Percentiles rank a stretch among this genome's conserved stretches.
phyloP scores from a whole-genome alignment of 2,797 vertebrate genomes.

The Lepilemur septentrionalis region DNA sequence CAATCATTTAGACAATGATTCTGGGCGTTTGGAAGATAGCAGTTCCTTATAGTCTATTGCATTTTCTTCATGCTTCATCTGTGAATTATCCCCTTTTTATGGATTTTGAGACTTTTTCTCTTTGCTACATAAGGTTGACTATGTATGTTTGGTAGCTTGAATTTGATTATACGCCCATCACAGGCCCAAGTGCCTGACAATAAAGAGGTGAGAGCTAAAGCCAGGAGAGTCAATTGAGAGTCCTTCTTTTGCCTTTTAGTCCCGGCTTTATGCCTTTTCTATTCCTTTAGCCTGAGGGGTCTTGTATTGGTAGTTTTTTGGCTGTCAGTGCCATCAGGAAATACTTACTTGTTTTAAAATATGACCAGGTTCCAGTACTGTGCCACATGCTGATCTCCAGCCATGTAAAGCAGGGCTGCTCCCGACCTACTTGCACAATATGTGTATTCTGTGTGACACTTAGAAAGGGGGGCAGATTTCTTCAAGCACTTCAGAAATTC shows the following conservation, averaged over 20 bases:
- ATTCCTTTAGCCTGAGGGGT: background rate
- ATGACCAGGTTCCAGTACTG: background rate
- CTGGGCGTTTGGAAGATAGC: background rate
- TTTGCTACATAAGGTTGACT: background rate
- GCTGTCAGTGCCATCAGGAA: background rate
- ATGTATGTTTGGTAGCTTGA: background rate
- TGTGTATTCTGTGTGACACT: background rate
- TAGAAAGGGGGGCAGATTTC: background rate
- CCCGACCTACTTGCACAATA: background rate
- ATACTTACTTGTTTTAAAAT: background rate
- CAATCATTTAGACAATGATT: background rate
- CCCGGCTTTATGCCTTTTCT: background rate
- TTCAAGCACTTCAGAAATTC: background rate
- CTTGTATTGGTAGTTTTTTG: background rate
- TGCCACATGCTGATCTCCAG: background rate
- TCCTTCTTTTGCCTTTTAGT: background rate
- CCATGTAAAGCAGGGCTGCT: background rate
- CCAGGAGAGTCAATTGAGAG: background rate
- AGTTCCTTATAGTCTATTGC: background rate
- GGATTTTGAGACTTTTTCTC: background rate
- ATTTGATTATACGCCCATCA: background rate
- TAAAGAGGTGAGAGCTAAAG: background rate
- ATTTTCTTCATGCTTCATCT: background rate
- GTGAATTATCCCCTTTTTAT: background rate
- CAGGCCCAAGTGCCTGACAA: background rate